Evolutionary conservation across 2,888 invertebrate genomes (phyloP), one percentile per base, ranked within the genome.

Genomic region (Macaria liturata): DNA sequence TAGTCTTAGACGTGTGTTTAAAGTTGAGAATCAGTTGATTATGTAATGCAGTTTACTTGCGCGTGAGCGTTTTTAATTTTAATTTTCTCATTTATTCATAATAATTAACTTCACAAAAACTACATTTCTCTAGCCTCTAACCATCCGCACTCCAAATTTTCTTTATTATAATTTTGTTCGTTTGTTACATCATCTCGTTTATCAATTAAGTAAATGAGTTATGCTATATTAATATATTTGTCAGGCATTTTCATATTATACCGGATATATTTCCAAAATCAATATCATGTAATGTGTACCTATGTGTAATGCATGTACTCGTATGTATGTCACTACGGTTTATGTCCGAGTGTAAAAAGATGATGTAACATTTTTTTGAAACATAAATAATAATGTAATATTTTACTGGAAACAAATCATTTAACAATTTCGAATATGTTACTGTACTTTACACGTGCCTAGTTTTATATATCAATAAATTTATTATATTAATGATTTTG

Each of bases 51-150:
- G 8, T 46, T 45, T 46, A 45, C 54, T 49, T 57, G 57, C 61
- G 42, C 57, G 54, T 51, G 57, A 51, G 34, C 32, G 39, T 51
- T 45, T 42, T 57, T 42, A 50, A 50, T 49, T 42, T 50, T 44
- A 42, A 54, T 46, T 20, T 20, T 44, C 32, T 46, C 54, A 43
- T 48, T 52, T 48, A 50, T 52, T 52, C 40, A 54, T 53, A 42
- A 54, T 49, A 44, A 52, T 54, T 53, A 59, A 51, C 47, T 59
- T 54, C 54, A 54, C 58, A 52, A 64, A 54, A 61, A 55, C 67
- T 67, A 67, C 62, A 30, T 55, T 56, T 32, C 8, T 54, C 58
- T 65, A 63, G 57, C 54, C 52, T 47, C 61, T 58, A 62, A 53
- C 31, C 46, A n/a, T 55, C 49, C 49, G 54, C 58, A 49, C 58